These are phyloP conservation scores for Oreamnos americanus DNA, from an alignment of 2,113 vertebrate genomes.

Conservation along the genomic window DNA sequence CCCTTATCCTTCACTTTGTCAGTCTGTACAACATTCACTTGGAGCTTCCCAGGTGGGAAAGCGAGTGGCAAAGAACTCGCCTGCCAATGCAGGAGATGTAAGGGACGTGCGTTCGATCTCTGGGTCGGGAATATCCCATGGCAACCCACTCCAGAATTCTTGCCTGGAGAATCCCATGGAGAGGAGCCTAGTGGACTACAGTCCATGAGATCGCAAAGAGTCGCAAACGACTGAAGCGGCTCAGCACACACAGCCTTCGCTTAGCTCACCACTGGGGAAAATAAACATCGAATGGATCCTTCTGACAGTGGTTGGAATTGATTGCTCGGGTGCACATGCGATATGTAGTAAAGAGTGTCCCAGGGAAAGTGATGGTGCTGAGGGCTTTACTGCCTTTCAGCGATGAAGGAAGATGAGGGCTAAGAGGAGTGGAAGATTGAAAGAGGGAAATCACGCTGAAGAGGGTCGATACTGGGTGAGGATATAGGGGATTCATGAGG, in stretches of 20 bases:
- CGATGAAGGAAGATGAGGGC: background rate
- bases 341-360: background rate
- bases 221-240: rapidly evolving
- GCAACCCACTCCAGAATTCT: background rate
- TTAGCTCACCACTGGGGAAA: background rate
- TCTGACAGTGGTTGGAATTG: background rate
- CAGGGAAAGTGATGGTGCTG: background rate
- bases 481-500: background rate
- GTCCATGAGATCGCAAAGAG: background rate
- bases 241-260: background rate
- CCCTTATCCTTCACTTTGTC: background rate
- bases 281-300: too few relatives aligned
- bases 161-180: background rate
- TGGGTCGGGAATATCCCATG: background rate
- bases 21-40: background rate
- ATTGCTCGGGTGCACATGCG: background rate
- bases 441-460: background rate
- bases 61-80: background rate
- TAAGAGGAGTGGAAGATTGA: background rate
- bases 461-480: background rate
- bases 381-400: background rate
- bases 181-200: background rate
- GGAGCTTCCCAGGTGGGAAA: too few relatives aligned
- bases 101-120: rapidly evolving
- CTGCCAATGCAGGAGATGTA: background rate